Evolutionary conservation across 2,797 vertebrate genomes (phyloP), one percentile per base, ranked within the genome.

Genomic region (Acipenser transmontanus): DNA sequence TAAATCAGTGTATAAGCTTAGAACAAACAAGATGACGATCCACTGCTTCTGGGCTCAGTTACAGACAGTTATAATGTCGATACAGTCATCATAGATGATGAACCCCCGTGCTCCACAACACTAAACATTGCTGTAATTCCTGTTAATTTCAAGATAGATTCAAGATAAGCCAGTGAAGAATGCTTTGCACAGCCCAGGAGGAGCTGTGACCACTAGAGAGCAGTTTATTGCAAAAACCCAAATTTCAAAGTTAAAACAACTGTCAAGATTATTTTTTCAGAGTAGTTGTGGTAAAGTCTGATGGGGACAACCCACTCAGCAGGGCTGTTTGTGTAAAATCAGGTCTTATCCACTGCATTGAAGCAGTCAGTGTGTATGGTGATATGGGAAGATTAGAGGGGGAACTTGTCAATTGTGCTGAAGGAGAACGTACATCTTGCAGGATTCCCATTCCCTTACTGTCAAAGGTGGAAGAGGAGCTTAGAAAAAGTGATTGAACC

Each of bases 181-280:
- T 52, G 2, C 8, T 52, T 52, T 8, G 51, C 7, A 52, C 2
- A 34, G 1, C 20, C 20, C 20, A 34, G 20, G 20, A 34, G 20
- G 20, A 34, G 20, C 20, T 34, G 20, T 34, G 20, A 34, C 20
- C 20, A 34, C 20, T 34, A 34, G 20, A 34, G 20, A 1, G 20
- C 20, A 34, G 8, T 54, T 5, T 54, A 9, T 54, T 54, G 51
- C 3, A n/a, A 54, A 54, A 54, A 9, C 6, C 2, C 17, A 17
- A 17, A 17, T 17, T 17, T 17, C 17, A 17, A 17, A 17, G 17
- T 17, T 17, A 17, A 17, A 17, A 17, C 17, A 17, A 17, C 17
- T 17, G 66, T 47, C 61, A 65, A 67, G 59, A 61, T 14, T 61
- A 6, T 9, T 59, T n/a, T 13, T 52, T 9, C 34, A 34, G 5